Conservation (phyloP, 2,888 invertebrate genomes). For the Blastobasis lacticolella region DNA sequence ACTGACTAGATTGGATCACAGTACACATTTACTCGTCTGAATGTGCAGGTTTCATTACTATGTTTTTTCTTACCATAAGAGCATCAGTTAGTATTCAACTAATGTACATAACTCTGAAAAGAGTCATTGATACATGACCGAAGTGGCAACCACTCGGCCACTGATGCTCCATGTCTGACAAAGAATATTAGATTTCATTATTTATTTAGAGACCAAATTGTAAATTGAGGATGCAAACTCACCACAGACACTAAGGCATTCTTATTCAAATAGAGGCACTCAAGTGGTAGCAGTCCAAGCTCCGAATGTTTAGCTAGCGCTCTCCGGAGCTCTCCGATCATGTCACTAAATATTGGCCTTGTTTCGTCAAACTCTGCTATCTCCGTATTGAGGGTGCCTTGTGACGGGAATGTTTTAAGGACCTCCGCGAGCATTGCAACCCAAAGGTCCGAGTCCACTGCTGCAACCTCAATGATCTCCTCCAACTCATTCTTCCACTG, state of each 20-base stretch:
- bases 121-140: no score
- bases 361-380: slow-evolving; percentile 92
- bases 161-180: no score
- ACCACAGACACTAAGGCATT: slow-evolving; percentile 92
- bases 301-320: slow-evolving; percentile 89
- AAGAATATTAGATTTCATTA: no score
- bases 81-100: no score
- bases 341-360: slow-evolving; percentile 90
- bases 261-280: slow-evolving; percentile 97
- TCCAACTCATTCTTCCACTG: slow-evolving; percentile 96
- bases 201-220: no score
- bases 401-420: slow-evolving; percentile 92
- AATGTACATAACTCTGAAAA: no score
- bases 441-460: slow-evolving; percentile 95
- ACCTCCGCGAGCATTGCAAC: slow-evolving; percentile 97
- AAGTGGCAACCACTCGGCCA: no score
- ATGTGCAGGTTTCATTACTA: no score
- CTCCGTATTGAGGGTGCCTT: slow-evolving; percentile 92
- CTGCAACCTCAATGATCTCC: slow-evolving; percentile 94
- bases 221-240: slow-evolving; percentile 27
- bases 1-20: no score
- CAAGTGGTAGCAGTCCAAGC: slow-evolving; percentile 90
- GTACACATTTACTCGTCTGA: no score
- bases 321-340: slow-evolving; percentile 88
- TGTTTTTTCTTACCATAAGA: no score